These are phyloP conservation scores for Sebastes matsubarae DNA, from an alignment of 2,797 vertebrate species.

Conservation along the genomic window DNA sequence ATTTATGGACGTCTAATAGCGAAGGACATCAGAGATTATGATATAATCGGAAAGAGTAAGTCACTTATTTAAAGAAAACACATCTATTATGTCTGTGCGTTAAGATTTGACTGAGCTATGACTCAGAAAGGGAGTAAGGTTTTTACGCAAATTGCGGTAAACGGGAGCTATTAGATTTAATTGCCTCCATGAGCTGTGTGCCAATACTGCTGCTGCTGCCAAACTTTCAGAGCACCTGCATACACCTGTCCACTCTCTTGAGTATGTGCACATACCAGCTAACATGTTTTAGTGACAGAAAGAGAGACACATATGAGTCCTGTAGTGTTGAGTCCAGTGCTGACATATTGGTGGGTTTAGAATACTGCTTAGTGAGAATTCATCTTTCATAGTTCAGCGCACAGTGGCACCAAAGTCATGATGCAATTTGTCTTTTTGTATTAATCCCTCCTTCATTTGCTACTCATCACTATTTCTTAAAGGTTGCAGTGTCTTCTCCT, in stretches of 20 bases:
- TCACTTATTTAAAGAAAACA: background rate
- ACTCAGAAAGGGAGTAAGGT: background rate
- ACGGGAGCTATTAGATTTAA: background rate
- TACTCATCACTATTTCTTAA: background rate
- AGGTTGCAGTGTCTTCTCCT: background rate
- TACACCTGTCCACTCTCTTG: background rate
- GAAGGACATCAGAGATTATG: background rate
- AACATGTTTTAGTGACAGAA: conserved; percentile 6
- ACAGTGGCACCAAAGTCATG: background rate
- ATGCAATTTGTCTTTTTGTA: background rate
- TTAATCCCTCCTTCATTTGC: background rate
- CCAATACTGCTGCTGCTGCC: background rate
- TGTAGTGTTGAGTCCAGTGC: background rate
- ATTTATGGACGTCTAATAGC: background rate
- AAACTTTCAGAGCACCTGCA: background rate
- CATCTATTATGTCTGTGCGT: background rate
- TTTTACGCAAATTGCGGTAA: background rate
- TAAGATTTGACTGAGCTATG: background rate
- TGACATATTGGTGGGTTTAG: conserved; percentile 12
- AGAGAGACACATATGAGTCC: background rate
- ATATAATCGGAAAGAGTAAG: background rate
- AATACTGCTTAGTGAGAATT: conserved; percentile 15
- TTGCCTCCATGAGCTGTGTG: background rate
- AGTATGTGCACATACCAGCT: background rate
- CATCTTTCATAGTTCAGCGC: conserved; percentile 15